Evolutionary conservation across 2,113 vertebrate species (phyloP), one percentile per base, ranked within the genome.

Genomic region (Odocoileus virginianus): DNA sequence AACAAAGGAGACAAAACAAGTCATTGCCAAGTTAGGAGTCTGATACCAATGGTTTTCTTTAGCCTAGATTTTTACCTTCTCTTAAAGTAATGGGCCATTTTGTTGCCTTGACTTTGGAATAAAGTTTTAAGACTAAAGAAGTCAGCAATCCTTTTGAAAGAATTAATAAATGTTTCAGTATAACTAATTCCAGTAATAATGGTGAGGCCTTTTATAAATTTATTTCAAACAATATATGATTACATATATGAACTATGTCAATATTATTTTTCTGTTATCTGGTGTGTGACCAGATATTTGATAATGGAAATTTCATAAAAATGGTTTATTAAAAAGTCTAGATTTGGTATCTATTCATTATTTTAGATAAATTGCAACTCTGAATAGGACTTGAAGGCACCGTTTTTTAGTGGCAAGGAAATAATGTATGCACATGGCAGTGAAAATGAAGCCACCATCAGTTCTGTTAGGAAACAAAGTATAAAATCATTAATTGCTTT

Each of bases 351-450:
- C 81, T 96, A 71, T 85, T 97, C 43, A 93, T 94, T 98, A 95
- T 83, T 76, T 97, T 89, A 93, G 76, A 89, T 97, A 91, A 95
- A 94, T 97, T 97, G 64, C 54, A 89, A 91, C 43, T 78, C 93
- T 92, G 87, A 57, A 57, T 92, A 67, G 84, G 25, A 94, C 52
- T 92, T 92, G 90, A 98, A 95, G 52, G 64, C 45, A 76, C 60
- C 36, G 71, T 96, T 88, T 96, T 95, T 97, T 94, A 79, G n/a
- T 89, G 85, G 76, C 84, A 91, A 88, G 30, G 40, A 94, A 95
- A 91, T 94, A 96, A 97, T 90, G 16, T 94, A 85, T 96, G 45
- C 81, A 91, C 61, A 58, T 78, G 89, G 82, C 36, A 91, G 36
- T 86, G n/a, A 91, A 97, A 97, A 57, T 95, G 88, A 97, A 94